Evolutionary conservation across 1,140 invertebrate genomes (phyloP).

Genomic region (Brachionus sp.): DNA sequence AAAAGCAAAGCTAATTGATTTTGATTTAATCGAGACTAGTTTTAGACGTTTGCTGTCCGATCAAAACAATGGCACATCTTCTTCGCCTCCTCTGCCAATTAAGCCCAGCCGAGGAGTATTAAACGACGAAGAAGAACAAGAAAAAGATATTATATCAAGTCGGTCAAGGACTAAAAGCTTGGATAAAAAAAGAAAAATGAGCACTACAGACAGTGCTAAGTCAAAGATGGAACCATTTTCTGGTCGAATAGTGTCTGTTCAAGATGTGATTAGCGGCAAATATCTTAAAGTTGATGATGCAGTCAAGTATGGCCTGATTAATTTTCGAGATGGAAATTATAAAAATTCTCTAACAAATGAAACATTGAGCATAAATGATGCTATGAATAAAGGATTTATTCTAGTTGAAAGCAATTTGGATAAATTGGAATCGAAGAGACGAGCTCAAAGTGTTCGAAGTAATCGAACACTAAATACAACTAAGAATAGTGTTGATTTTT

Average conservation of each 20-base stretch:
- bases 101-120: not conserved
- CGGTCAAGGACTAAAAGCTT: not conserved
- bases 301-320: slow-evolving; percentile 1
- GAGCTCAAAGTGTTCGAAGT: not conserved
- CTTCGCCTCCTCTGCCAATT: not conserved
- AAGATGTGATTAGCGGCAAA: slow-evolving; percentile 4
- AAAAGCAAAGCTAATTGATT: not conserved
- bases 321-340: not conserved
- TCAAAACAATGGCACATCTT: not conserved
- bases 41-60: not conserved
- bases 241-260: not conserved
- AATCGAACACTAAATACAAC: not conserved
- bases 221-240: slow-evolving; percentile 9
- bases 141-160: not conserved
- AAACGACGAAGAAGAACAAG: not conserved
- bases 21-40: slow-evolving; percentile 4
- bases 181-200: not conserved
- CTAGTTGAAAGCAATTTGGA: slow-evolving; percentile 8
- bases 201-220: not conserved
- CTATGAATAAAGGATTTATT: not conserved
- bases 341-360: slow-evolving; percentile 29
- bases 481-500: not conserved
- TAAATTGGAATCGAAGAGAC: not conserved
- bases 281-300: slow-evolving; percentile 6
- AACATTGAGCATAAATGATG: not conserved